These are phyloP conservation scores for Crossaster papposus DNA, from an alignment of 53 echinoderm and acorn worm species.

Conservation along the genomic window DNA sequence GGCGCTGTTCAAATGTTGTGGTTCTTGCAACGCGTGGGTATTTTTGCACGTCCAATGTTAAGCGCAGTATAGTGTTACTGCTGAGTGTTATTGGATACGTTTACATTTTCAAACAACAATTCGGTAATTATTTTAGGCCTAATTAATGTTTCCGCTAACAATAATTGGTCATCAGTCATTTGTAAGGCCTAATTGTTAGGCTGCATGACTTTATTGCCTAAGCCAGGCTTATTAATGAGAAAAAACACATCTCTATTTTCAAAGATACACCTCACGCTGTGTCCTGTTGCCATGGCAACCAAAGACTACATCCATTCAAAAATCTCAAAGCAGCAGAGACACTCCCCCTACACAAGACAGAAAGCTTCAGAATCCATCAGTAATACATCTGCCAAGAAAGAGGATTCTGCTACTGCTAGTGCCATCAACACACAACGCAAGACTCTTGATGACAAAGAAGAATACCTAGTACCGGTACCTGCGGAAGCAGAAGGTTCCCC, in stretches of 20 bases:
- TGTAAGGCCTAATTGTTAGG: too few relatives aligned
- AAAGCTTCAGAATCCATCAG: not conserved
- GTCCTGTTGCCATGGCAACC: conserved; percentile 25
- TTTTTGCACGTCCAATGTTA: too few relatives aligned
- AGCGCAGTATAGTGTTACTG: too few relatives aligned
- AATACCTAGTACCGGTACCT: not conserved
- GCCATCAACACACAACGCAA: not conserved
- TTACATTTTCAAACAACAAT: too few relatives aligned
- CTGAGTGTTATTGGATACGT: too few relatives aligned
- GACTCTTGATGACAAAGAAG: not conserved
- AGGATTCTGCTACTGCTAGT: not conserved
- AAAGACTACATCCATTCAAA: not conserved
- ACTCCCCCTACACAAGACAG: conserved; percentile 31
- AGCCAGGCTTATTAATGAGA: too few relatives aligned
- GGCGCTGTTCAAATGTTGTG: not conserved
- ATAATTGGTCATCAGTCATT: too few relatives aligned
- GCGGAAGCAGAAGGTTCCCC: not conserved
- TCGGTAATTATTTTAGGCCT: too few relatives aligned
- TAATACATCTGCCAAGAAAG: not conserved
- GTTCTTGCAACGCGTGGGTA: too few relatives aligned
- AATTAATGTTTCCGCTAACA: too few relatives aligned
- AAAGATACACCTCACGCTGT: not conserved
- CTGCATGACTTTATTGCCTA: too few relatives aligned
- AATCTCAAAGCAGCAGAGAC: not conserved
- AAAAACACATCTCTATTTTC: not conserved